Evolutionary conservation across 2,888 invertebrate species (phyloP), one percentile per base, ranked within the genome.

Genomic region (Oxystoma pomonae): DNA sequence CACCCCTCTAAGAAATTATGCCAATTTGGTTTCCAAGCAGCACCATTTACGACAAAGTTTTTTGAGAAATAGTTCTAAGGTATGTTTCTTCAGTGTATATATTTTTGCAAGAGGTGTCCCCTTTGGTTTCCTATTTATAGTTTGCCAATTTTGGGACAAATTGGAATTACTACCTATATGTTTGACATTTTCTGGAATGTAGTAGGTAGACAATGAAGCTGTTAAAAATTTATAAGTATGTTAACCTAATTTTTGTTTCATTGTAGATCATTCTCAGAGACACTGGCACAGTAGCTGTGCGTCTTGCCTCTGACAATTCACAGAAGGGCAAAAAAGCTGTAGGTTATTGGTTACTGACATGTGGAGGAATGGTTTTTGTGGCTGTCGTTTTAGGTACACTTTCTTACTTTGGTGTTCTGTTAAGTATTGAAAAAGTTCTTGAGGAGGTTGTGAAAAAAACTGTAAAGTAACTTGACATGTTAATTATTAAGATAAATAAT

Each of bases 331-430:
- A 85, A 16, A 90, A 88, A 75, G 76, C 83, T 1, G 90, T 98
- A 1, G 98, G 99, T 7, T 87, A 88, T 75, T 99, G 99, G 99
- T 82, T 99, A 58, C 81, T 96, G 1, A 91, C 92, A 5, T 98
- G 98, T 82, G 91, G 95, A 65, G 98, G 98, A 62, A 96, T 98
- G 96, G 95, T 96, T 56, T 96, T 96, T 79, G 91, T 94, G 1
- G 98, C 98, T 0, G 97, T 99, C 2, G 87, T 94, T 49, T 83
- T 99, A 82, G 63, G 75, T 66, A 59, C 76, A 49, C 67, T 70
- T 69, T 81, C 81, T 70, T 83, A 82, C 72, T 74, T 72, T 67
- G 63, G 76, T 65, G 64, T 77, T 68, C 77, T 80, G 64, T 70
- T 70, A 60, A 74, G 73, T 66, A 70, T 81, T 64, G 73, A 74